Base-by-base conservation (phyloP, 1,140 invertebrate species). In the Drosophila elegans region DNA sequence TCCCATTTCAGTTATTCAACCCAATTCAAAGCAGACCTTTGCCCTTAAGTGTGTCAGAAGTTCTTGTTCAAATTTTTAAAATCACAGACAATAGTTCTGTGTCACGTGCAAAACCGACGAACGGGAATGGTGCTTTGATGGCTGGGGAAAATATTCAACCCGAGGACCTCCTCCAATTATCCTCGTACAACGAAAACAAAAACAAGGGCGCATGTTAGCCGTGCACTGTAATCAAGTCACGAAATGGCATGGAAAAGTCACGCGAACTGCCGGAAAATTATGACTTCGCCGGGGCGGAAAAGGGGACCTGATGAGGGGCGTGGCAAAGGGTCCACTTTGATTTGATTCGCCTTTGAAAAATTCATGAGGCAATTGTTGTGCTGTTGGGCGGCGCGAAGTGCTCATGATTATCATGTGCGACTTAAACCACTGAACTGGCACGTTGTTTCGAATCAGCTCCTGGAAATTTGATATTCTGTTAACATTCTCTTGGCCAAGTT, bases 221-320 rank as follows among this genome's bases (percentile, higher is more conserved):
- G 61, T 68, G 62, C 59, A 71, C 57, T 46, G 52, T 89, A 86
- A 83, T 86, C 79, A 66, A 86, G 84, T 83, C 84, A 86, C 84
- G 82, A 82, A 86, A 86, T 83, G 62, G 56, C 48, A 72, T 64
- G 71, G 51, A 66, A 82, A 83, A 86, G 83, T 86, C 83, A 86
- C 83, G 84, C 83, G 72, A 80, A 76, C 75, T 73, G 76, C 66
- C 79, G 64, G 75, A 88, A 89, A 89, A 88, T 88, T 86, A 86
- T 86, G 82, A 83, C 69, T 88, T 73, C 38, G 29, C 55, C 21
- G 39, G 49, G n/a, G 16, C 29, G 39, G 39, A 51, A 46, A 39
- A 10, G 36, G 61, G 74, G 57, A 63, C 64, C 66, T 36, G 53
- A 54, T 16, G 49, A 46, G 60, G 57, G 68, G 64, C 55, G 75